phyloP scores from a whole-genome alignment of 2,888 invertebrate species.

The Doris montereyensis region DNA sequence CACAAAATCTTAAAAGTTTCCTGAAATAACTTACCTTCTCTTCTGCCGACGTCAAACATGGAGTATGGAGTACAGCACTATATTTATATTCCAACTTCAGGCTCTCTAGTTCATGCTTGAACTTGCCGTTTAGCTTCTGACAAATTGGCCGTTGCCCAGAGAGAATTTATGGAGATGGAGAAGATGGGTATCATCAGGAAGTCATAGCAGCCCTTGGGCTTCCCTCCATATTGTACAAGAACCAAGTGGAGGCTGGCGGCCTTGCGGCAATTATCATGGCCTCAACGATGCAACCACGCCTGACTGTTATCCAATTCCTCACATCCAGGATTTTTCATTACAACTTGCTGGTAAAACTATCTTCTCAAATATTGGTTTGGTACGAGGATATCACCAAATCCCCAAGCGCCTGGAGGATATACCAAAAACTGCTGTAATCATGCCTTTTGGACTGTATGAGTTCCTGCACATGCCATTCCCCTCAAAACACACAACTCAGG shows the following conservation, averaged over 20 bases:
- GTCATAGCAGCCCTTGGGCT: conserved; percentile 15
- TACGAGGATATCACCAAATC: too few relatives aligned
- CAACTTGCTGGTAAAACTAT: conserved; percentile 14
- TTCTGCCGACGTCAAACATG: background rate
- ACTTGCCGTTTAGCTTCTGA: conserved; percentile 11
- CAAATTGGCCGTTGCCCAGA: conserved; percentile 4
- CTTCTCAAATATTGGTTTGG: too few relatives aligned
- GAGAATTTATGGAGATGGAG: conserved; percentile 15
- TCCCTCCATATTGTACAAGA: too few relatives aligned
- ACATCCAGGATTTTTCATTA: conserved; percentile 21
- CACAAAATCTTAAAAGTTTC: conserved; percentile 5
- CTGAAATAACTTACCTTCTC: conserved; percentile 11
- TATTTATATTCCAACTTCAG: background rate
- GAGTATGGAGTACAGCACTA: conserved; percentile 14
- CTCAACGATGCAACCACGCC: too few relatives aligned
- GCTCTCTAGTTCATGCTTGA: conserved; percentile 11
- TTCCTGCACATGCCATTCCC: too few relatives aligned
- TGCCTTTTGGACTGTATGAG: too few relatives aligned
- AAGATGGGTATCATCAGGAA: too few relatives aligned
- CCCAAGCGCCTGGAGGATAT: too few relatives aligned
- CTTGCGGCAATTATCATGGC: too few relatives aligned
- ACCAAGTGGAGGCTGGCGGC: too few relatives aligned
- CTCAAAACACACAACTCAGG: too few relatives aligned
- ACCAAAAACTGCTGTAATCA: too few relatives aligned
- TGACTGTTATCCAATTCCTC: conserved; percentile 22